A percentile compares a stretch with the other conserved stretches of the same genome.
phyloP scores from a whole-genome alignment of 2,888 invertebrate species.

The Crossocerus cetratus region DNA sequence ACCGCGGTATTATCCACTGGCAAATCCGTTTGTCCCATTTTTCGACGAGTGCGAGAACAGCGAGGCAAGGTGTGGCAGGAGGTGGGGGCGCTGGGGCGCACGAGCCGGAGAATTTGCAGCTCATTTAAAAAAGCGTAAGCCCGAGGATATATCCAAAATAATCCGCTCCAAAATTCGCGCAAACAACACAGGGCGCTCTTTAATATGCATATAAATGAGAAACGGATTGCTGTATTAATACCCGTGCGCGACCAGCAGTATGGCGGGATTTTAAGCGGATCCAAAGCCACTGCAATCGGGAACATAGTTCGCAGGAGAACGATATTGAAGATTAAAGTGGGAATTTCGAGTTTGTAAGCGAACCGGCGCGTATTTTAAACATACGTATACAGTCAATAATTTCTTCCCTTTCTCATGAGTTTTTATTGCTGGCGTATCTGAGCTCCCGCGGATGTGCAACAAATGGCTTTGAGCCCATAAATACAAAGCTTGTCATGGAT shows the following conservation, averaged over 20 bases:
- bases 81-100: no score
- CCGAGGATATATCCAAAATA: neutral
- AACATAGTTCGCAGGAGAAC: conserved; percentile 12
- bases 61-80: no score
- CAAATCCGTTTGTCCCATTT: no score
- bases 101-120: no score
- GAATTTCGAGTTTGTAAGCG: no score
- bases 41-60: no score
- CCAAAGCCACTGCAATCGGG: conserved; percentile 1
- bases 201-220: conserved; percentile 1
- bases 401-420: no score
- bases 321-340: no score
- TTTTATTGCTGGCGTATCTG: neutral
- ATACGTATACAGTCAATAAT: no score
- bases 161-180: neutral
- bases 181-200: neutral
- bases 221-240: neutral
- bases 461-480: conserved; percentile 1
- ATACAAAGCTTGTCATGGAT: neutral
- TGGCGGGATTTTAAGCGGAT: neutral
- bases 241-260: neutral
- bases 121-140: neutral
- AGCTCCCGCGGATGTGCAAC: neutral
- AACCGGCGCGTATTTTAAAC: no score
- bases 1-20: no score